These are phyloP conservation scores for Elysia crispata DNA, from an alignment of 2,888 invertebrate species.

Conservation along the genomic window DNA sequence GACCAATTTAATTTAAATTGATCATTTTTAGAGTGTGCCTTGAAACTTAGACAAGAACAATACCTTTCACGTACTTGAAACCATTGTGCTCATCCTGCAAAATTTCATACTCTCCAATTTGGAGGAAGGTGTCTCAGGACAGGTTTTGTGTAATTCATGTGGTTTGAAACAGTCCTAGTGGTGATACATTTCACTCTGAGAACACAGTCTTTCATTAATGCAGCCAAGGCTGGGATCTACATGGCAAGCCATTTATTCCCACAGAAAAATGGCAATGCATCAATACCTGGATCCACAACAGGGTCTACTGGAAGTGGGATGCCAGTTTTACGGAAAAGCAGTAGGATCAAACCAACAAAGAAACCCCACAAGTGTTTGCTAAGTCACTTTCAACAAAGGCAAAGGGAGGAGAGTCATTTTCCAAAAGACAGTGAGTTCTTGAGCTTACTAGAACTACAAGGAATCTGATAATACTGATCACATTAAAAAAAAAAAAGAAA, in stretches of 20 bases:
- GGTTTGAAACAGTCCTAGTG: conserved; percentile 78
- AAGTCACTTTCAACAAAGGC: conserved; percentile 79
- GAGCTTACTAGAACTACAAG: not conserved
- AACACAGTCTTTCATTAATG: not conserved
- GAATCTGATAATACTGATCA: not conserved
- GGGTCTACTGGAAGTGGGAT: conserved; percentile 50
- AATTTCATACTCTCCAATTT: conserved; percentile 79
- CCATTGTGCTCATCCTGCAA: conserved; percentile 68
- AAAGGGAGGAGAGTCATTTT: conserved; percentile 87
- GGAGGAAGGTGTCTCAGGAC: conserved; percentile 87
- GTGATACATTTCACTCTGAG: conserved; percentile 39
- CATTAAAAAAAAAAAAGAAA: not conserved
- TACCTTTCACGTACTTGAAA: conserved; percentile 71
- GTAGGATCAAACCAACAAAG: conserved; percentile 72
- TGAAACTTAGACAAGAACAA: conserved; percentile 35
- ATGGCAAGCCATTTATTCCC: conserved; percentile 24
- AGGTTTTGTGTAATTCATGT: conserved; percentile 86
- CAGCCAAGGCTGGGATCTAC: conserved; percentile 33
- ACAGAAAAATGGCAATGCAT: conserved; percentile 53
- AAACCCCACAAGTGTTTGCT: conserved; percentile 60
- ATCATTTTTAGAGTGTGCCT: too few species aligned
- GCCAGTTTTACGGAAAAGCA: conserved; percentile 71
- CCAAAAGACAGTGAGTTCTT: conserved; percentile 79
- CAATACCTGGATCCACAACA: conserved; percentile 39
- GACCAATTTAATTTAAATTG: too few species aligned